Base-by-base conservation (phyloP, 2,113 vertebrate species). In the Pollimyrus isidori region DNA sequence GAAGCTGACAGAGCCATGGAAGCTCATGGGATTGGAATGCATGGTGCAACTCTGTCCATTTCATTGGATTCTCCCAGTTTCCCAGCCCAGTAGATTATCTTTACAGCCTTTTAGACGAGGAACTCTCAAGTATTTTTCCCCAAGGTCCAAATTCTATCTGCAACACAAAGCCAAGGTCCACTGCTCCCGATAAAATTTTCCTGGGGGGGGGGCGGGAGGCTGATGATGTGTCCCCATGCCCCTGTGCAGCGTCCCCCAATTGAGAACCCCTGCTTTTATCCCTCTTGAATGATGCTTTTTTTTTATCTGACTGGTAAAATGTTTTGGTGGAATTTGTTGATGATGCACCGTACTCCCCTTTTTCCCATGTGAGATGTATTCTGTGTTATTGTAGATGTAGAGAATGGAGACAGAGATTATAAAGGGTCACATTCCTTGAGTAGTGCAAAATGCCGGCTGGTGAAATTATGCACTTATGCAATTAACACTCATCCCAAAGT, bases 321-420 rank as follows among this genome's bases (percentile, higher is more conserved):
- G 15, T 76, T 91, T 86, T 91, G 80, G 87, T 90, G 80, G 48
- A 83, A 73, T 35, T 30, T 83, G 35, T 62, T 88, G 85, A 62
- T 86, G 58, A 87, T 82, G 87, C 89, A 87, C 86, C 15, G 4
- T 56, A 65, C 90, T 90, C 89, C 42, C 53, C 53, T 91, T 87
- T 73, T 89, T 92, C 88, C 90, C 73, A 62, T 89, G 73, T 45
- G 4, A 3, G 53, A 90, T 80, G 88, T 62, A 90, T 69, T 50
- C 48, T n/a, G 1, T 87, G 62, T n/a, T 35, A 52, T 50, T 50
- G 2, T 53, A 80, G 26, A 76, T 52, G 49, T 5, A 53, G 30
- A 5, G 46, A 73, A 58, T 45, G 9, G 73, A 90, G 52, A 42
- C 58, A 30, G n/a, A 48, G 19, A 46, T 50, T 35, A 15, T 26